These are phyloP conservation scores for Rapana venosa DNA, from an alignment of 2,888 invertebrate genomes.

Conservation along the genomic window DNA sequence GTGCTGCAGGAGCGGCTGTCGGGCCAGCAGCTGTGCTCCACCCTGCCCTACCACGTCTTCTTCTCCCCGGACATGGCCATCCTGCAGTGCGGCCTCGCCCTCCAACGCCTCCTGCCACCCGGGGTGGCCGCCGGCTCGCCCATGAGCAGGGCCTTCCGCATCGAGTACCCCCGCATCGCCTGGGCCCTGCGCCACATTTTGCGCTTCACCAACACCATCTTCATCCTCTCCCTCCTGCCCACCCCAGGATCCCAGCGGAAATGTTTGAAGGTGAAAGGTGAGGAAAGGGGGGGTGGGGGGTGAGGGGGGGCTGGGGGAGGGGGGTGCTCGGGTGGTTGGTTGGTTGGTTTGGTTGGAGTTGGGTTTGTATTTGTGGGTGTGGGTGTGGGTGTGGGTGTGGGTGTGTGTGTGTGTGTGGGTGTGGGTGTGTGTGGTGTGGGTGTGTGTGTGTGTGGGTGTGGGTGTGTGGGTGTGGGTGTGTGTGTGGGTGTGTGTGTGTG, in stretches of 20 bases:
- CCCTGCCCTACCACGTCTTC: slow-evolving; percentile 74
- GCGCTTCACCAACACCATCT: slow-evolving; percentile 73
- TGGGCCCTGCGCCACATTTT: slow-evolving; percentile 66
- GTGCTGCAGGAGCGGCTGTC: slow-evolving; percentile 50
- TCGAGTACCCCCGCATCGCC: slow-evolving; percentile 69
- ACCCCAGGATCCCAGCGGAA: slow-evolving; percentile 1
- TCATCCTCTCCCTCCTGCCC: slow-evolving; percentile 59
- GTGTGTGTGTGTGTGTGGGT: too few species aligned
- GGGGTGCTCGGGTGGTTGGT: too few species aligned
- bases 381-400: too few species aligned
- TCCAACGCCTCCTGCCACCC: slow-evolving; percentile 57
- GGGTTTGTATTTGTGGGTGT: too few species aligned
- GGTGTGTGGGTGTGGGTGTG: too few species aligned
- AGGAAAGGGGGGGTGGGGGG: too few species aligned
- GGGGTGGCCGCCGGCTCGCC: slow-evolving; percentile 53
- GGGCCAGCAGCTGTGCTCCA: slow-evolving; percentile 67
- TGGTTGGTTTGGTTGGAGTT: too few species aligned
- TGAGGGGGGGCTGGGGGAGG: too few species aligned
- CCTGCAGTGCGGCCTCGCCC: slow-evolving; percentile 65
- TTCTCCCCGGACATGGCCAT: slow-evolving; percentile 68
- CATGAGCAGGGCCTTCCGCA: slow-evolving; percentile 57
- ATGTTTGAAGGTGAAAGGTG: slow-evolving; percentile 42
- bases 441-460: too few species aligned
- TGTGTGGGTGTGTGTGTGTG: too few species aligned
- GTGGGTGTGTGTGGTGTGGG: too few species aligned